Evolutionary conservation across 2,888 invertebrate species (phyloP).

Genomic region (Athalia circularis): DNA sequence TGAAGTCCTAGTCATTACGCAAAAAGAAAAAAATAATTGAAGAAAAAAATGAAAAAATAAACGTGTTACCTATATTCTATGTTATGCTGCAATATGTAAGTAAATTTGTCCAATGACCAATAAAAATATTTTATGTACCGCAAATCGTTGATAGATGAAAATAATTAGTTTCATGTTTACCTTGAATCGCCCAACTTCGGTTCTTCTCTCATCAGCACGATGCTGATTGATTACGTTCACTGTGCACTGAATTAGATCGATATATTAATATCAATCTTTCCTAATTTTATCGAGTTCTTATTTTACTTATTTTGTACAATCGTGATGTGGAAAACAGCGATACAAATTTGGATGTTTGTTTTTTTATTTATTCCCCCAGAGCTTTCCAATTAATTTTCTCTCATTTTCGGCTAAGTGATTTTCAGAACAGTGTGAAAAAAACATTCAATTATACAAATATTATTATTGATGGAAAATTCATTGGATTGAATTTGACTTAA

Average conservation of each 20-base stretch:
- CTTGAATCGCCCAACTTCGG: neutral
- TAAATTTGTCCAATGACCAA: conserved; percentile 57
- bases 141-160: conserved; percentile 31
- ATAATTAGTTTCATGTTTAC: neutral
- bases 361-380: neutral
- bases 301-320: neutral
- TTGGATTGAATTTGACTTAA: neutral
- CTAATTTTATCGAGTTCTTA: no score
- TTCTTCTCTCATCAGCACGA: conserved; percentile 10
- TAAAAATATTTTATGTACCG: conserved; percentile 68
- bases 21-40: conserved; percentile 23
- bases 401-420: no score
- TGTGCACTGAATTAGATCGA: no score
- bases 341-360: neutral
- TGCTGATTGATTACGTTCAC: neutral
- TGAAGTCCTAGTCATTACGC: conserved; percentile 69
- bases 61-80: conserved; percentile 68
- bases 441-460: no score
- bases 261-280: no score
- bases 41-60: no score
- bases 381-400: no score
- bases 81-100: conserved; percentile 60
- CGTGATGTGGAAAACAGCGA: neutral
- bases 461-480: no score
- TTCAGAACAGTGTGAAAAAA: no score